Conservation (phyloP, 2,113 vertebrate genomes). For the Chitala chitala region DNA sequence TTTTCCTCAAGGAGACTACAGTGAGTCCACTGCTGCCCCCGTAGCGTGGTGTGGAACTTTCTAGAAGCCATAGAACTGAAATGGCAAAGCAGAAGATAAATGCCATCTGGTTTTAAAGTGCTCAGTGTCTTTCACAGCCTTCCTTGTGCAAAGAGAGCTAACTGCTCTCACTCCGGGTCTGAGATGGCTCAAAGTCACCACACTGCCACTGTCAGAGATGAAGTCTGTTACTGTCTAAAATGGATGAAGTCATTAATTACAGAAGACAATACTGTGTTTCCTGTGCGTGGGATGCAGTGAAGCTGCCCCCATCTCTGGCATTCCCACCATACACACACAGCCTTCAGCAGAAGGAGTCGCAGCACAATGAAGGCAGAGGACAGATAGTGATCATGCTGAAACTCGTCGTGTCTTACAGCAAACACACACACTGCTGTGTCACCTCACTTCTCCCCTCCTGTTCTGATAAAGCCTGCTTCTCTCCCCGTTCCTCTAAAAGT, state of each 20-base stretch:
- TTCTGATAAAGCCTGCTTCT: too few relatives aligned
- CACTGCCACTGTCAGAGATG: background rate
- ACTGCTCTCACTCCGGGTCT: background rate
- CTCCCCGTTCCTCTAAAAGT: too few relatives aligned
- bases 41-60: too few relatives aligned
- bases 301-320: background rate
- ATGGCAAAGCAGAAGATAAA: too few relatives aligned
- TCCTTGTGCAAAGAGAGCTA: background rate
- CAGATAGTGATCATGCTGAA: background rate
- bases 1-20: too few relatives aligned
- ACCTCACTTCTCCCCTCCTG: too few relatives aligned
- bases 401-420: background rate
- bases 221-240: background rate
- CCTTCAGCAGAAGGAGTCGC: background rate
- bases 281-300: background rate
- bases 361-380: too few relatives aligned
- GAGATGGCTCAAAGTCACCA: background rate
- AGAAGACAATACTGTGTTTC: background rate
- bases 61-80: too few relatives aligned
- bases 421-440: background rate
- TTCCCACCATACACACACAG: background rate
- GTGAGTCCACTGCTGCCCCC: too few relatives aligned
- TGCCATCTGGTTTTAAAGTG: background rate
- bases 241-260: slow-evolving; percentile 1
- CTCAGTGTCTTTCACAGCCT: background rate